phyloP scores from a whole-genome alignment of 1,140 invertebrate species.

The Patella vulgata region DNA sequence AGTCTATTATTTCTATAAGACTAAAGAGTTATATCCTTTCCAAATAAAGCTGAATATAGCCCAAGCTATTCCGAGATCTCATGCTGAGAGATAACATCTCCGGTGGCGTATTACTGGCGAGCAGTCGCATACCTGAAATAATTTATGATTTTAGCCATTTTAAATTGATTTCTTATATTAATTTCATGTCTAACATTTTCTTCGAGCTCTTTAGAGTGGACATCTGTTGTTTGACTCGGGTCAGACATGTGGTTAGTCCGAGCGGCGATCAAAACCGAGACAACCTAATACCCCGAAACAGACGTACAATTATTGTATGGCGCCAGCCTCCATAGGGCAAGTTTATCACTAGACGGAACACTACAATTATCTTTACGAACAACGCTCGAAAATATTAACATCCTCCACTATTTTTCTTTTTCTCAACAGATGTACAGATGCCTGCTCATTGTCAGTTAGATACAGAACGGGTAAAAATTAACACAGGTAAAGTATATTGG shows the following conservation, averaged over 20 bases:
- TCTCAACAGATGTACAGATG: not conserved
- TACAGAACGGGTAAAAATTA: conserved; percentile 11
- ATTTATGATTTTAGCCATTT: too few species aligned
- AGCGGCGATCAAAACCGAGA: not conserved
- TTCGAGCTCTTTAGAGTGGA: not conserved
- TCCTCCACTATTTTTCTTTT: not conserved
- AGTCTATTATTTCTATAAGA: too few species aligned
- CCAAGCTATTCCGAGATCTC: too few species aligned
- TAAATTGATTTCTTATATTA: too few species aligned
- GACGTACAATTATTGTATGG: conserved; percentile 12
- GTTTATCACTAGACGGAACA: conserved; percentile 5
- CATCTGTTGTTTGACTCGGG: not conserved
- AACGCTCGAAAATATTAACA: too few species aligned
- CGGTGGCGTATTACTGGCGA: too few species aligned
- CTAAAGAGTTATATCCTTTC: too few species aligned
- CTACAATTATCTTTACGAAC: conserved; percentile 2
- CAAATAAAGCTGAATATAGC: too few species aligned
- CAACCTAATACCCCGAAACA: conserved; percentile 2
- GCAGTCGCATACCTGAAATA: too few species aligned
- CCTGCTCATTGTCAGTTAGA: not conserved
- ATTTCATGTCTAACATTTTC: not conserved
- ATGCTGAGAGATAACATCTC: too few species aligned
- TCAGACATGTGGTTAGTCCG: not conserved
- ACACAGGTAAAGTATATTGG: conserved; percentile 10
- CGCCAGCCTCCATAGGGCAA: conserved; percentile 6